Percentiles rank a stretch among this genome's conserved stretches.
These are phyloP conservation scores for Cephonodes hylas DNA, from an alignment of 2,888 invertebrate species.

Conservation along the genomic window DNA sequence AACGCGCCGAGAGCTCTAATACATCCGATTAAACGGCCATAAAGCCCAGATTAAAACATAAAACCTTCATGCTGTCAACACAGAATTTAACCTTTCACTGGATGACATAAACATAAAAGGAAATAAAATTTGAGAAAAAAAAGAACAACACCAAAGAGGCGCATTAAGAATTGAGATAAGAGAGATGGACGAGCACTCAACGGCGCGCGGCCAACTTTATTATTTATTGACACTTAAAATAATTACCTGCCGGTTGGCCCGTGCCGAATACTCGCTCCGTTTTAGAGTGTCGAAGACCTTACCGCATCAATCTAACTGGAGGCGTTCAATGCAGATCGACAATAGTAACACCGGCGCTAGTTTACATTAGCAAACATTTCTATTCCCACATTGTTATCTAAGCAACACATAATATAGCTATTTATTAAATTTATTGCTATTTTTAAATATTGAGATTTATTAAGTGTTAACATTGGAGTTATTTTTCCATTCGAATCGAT, in stretches of 20 bases:
- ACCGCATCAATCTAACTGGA: constrained; percentile 27
- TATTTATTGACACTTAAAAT: constrained; percentile 82
- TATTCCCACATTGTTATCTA: too few species aligned
- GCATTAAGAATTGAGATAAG: constrained; percentile 81
- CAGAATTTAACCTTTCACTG: constrained; percentile 71
- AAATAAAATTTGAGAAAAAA: constrained; percentile 55
- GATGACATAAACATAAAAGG: constrained; percentile 67
- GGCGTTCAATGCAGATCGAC: neutral
- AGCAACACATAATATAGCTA: neutral
- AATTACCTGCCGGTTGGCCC: constrained; percentile 75
- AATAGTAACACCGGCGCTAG: neutral
- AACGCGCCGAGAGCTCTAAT: constrained; percentile 46
- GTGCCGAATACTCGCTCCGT: constrained; percentile 59
- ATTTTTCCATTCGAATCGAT: constrained; percentile 1
- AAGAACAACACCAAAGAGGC: constrained; percentile 76
- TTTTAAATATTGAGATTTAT: constrained; percentile 1
- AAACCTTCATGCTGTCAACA: constrained; percentile 77
- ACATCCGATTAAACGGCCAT: constrained; percentile 65
- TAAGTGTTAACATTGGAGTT: neutral
- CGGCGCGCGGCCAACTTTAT: constrained; percentile 72
- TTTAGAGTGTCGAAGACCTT: constrained; percentile 52
- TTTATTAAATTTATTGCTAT: neutral
- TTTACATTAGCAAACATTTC: neutral
- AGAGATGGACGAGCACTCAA: constrained; percentile 80
- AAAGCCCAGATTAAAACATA: constrained; percentile 78